A percentile compares a stretch with the other conserved stretches of the same genome.
Conservation (phyloP, 2,797 vertebrate genomes). For the Myiothlypis coronata region DNA sequence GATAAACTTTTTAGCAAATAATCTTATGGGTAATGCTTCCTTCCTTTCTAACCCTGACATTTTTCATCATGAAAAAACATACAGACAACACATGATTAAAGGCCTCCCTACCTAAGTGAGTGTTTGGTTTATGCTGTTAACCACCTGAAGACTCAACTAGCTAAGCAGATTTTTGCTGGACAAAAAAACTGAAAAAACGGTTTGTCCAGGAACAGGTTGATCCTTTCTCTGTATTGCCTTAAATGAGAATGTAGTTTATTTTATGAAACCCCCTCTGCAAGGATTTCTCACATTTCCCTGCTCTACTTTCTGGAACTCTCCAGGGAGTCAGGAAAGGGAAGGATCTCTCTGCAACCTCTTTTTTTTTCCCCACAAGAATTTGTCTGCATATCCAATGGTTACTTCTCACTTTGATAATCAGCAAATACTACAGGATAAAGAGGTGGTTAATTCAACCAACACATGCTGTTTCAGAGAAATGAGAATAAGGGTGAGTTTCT, state of each 20-base stretch:
- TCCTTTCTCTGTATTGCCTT: background rate
- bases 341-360: background rate
- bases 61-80: background rate
- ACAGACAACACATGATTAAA: background rate
- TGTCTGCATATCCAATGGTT: background rate
- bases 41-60: background rate
- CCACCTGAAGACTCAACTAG: background rate
- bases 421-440: background rate
- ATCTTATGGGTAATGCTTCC: background rate
- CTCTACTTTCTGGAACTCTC: background rate
- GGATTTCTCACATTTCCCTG: background rate
- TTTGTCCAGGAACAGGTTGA: background rate
- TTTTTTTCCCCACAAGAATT: background rate
- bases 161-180: background rate
- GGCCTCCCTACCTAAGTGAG: background rate
- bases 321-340: background rate
- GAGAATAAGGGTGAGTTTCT: background rate
- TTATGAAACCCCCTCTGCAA: background rate
- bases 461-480: background rate
- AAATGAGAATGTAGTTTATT: background rate
- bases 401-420: background rate
- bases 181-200: conserved; percentile 27
- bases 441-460: background rate
- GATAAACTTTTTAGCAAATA: background rate
- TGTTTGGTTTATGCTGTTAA: background rate